Evolutionary conservation across 2,113 vertebrate genomes (phyloP), one percentile per base, ranked within the genome.

Genomic region (Eclectus roratus): DNA sequence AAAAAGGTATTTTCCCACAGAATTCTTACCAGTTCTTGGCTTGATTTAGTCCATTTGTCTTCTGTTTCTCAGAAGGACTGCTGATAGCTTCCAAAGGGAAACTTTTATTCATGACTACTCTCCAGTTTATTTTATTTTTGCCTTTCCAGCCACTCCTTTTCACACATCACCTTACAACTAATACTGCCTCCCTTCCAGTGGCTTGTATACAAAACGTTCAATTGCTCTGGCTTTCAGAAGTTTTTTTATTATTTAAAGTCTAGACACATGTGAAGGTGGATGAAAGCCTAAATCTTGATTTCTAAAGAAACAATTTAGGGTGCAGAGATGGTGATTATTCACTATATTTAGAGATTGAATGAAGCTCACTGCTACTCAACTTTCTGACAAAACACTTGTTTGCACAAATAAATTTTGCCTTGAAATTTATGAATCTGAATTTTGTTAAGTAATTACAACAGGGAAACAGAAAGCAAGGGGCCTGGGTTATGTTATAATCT

Each of bases 201-300:
- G 25, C n/a, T 47, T 73, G 7, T 61, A 60, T 37, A 76, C 5
- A 23, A 11, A 55, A 37, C 17, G 13, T 19, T 89, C 17, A 65
- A 9, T 39, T 79, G 21, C 35, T 14, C 21, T 37, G 35, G 14
- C 12, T 95, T 91, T 87, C 60, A 77, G 21, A 35, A 73, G 55
- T 84, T 93, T 91, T 74, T 76, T 85, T 95, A 94, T 90, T 63
- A 53, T 71, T 89, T 79, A 41, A 93, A 81, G 39, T 81, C 43
- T 53, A 69, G 47, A 84, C 56, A 35, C 24, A 39, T 56, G 24
- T 76, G 44, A 84, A 81, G 25, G 65, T 80, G 27, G 56, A 71
- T 86, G 29, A 93, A 87, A 84, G 31, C 8, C 35, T 55, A 81
- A 73, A 71, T 84, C 47, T 81, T 3, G 3, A 6, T 89, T 92